phyloP scores from a whole-genome alignment of 2,797 vertebrate genomes.

The Podarcis lilfordi region DNA sequence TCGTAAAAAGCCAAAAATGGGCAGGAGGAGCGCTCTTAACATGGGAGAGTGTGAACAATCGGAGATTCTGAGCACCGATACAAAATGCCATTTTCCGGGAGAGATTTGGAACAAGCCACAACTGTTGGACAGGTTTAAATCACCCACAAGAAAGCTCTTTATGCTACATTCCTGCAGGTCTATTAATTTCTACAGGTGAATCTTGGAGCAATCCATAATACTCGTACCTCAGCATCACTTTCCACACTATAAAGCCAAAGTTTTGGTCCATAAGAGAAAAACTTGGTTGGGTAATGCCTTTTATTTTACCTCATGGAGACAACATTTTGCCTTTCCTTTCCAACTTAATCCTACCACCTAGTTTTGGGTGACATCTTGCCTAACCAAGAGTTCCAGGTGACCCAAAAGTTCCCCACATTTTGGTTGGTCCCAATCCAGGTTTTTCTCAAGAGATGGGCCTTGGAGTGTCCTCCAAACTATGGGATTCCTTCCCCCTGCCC shows the following conservation, averaged over 20 bases:
- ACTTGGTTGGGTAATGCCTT: too few species aligned
- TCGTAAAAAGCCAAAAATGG: constrained; percentile 3
- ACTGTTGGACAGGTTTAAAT: not conserved
- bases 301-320: too few species aligned
- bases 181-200: not conserved
- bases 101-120: not conserved
- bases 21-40: not conserved
- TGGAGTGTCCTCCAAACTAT: too few species aligned
- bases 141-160: not conserved
- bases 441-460: too few species aligned
- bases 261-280: too few species aligned
- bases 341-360: too few species aligned
- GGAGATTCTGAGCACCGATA: not conserved
- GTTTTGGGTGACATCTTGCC: too few species aligned
- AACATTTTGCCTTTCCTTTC: too few species aligned
- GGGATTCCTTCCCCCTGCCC: not conserved
- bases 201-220: not conserved
- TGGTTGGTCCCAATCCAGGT: too few species aligned
- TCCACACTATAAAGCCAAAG: not conserved
- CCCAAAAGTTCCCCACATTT: too few species aligned
- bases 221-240: not conserved
- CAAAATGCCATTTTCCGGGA: not conserved
- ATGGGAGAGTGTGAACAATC: not conserved
- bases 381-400: too few species aligned
- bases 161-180: not conserved